Evolutionary conservation across 2,888 invertebrate genomes (phyloP), one percentile per base, ranked within the genome.

Genomic region (Caenorhabditis becei): DNA sequence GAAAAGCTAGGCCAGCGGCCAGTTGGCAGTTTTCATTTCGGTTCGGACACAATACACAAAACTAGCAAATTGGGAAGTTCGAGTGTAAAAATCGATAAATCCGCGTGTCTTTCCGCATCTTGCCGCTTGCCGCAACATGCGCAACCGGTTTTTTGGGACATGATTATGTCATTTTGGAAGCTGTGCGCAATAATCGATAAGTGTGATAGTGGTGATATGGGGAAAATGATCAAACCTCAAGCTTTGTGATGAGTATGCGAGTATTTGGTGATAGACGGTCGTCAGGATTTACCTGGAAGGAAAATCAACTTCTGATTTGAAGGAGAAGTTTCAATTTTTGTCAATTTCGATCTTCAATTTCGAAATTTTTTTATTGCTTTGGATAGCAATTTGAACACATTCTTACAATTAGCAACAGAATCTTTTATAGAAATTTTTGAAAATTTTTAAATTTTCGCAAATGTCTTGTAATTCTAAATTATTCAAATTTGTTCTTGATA

Each of bases 261-360:
- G 82, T 82, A 65, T 70, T 74, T 28, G 78, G 70, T 28, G 82
- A 77, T 28, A 74, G 28, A 28, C 67, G 61, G 24, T 81, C 81
- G 54, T 63, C 62, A 37, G 77, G 56, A 61, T 62, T 72, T 7
- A 77, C 69, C 70, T 74, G 66, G 51, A 56, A 72, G 2, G 41
- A 41, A 35, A 35, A 35, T 10, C n/a, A n/a, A n/a, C n/a, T n/a
- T n/a, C n/a, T n/a, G n/a, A n/a, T n/a, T n/a, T n/a, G n/a, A n/a
- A n/a, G n/a, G n/a, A n/a, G n/a, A n/a, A n/a, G n/a, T n/a, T n/a
- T n/a, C n/a, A n/a, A n/a, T n/a, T n/a, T n/a, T n/a, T n/a, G n/a
- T n/a, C n/a, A n/a, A n/a, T n/a, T n/a, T n/a, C n/a, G n/a, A n/a
- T n/a, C n/a, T n/a, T n/a, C n/a, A n/a, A n/a, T n/a, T n/a, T n/a